Evolutionary conservation across 2,888 invertebrate genomes (phyloP).

Genomic region (Acholoe squamosa): DNA sequence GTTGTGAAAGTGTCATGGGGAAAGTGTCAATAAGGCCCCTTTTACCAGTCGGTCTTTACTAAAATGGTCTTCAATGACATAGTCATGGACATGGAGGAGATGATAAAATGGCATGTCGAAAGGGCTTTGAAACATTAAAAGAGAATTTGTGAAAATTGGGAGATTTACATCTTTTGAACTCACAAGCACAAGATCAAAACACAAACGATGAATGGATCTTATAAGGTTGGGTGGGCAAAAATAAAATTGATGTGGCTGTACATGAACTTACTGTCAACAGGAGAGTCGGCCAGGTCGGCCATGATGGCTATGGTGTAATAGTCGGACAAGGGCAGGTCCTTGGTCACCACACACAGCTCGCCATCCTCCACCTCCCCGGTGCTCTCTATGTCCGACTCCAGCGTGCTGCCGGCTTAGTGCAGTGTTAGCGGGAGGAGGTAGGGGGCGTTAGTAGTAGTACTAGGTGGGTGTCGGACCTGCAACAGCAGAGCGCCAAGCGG

Average conservation of each 20-base stretch:
- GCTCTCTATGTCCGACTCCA: constrained; percentile 21
- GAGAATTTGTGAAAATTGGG: no score
- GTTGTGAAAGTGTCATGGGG: no score
- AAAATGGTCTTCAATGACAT: no score
- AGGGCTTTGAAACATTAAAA: no score
- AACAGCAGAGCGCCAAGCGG: background rate
- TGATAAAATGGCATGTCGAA: no score
- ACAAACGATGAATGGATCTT: background rate
- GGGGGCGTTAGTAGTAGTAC: constrained; percentile 1
- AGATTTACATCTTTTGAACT: no score
- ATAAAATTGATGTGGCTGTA: background rate
- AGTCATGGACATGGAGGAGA: no score
- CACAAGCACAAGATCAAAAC: no score
- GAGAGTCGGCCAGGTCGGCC: constrained; percentile 20
- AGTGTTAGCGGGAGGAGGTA: constrained; percentile 5
- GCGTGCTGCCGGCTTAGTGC: background rate
- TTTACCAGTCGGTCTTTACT: no score
- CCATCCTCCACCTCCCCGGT: background rate
- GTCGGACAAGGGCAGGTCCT: background rate
- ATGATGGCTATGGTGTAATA: constrained; percentile 34
- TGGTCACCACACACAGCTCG: background rate
- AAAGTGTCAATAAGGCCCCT: no score
- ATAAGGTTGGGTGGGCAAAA: background rate
- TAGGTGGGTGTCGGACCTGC: background rate
- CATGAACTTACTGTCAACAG: constrained; percentile 28